Conservation (phyloP, 64 coral and sea anemone species). For the Actinia tenebrosa region DNA sequence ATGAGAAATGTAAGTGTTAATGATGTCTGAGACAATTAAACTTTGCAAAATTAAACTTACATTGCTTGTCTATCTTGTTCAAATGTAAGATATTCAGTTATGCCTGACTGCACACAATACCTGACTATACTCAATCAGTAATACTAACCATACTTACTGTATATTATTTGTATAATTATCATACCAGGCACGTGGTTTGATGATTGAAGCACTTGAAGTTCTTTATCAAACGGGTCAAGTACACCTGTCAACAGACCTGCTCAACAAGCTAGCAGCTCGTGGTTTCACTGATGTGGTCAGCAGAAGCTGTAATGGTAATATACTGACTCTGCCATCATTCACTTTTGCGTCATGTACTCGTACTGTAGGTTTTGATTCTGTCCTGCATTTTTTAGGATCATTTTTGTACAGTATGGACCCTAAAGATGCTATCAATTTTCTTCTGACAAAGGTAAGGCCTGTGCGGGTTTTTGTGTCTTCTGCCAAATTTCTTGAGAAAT, state of each 20-base stretch:
- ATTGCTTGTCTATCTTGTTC: too few relatives aligned
- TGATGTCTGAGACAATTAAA: too few relatives aligned
- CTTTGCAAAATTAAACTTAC: too few relatives aligned
- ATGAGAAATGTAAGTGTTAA: too few relatives aligned
- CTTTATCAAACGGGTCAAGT: slow-evolving; percentile 74
- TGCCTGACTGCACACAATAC: too few relatives aligned
- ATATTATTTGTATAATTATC: neutral
- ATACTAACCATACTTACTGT: neutral
- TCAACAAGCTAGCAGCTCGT: slow-evolving; percentile 65
- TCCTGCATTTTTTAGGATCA: slow-evolving; percentile 36
- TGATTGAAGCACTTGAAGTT: slow-evolving; percentile 63
- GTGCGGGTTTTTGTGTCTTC: too few relatives aligned
- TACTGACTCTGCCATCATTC: neutral
- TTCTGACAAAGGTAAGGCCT: slow-evolving; percentile 78
- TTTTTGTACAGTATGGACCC: slow-evolving; percentile 87
- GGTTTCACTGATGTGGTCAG: slow-evolving; percentile 89
- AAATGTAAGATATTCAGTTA: too few relatives aligned
- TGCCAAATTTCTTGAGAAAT: too few relatives aligned
- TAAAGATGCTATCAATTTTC: slow-evolving; percentile 62
- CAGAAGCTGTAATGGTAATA: slow-evolving; percentile 67
- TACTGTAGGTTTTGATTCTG: neutral
- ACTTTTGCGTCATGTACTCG: neutral
- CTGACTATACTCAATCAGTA: neutral
- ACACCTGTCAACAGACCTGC: slow-evolving; percentile 56
- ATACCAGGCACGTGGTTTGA: slow-evolving; percentile 82